These are phyloP conservation scores for Heteromyza rotundicornis DNA, from an alignment of 2,888 invertebrate species.

Conservation along the genomic window DNA sequence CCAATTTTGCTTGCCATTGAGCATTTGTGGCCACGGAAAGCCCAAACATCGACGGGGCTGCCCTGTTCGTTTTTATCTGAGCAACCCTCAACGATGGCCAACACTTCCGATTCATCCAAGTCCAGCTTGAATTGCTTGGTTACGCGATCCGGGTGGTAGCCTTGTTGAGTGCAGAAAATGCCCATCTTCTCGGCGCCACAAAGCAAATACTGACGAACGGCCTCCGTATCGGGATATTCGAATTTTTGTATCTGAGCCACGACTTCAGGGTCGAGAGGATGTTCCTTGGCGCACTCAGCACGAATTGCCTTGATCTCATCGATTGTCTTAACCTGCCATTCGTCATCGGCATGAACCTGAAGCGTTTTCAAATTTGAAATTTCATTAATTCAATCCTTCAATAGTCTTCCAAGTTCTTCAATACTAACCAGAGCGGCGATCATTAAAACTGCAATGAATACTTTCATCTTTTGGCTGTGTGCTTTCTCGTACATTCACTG, in stretches of 20 bases:
- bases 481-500: too few species aligned
- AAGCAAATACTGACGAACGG: slow-evolving; percentile 50
- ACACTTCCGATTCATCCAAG: slow-evolving; percentile 49
- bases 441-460: too few species aligned
- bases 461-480: too few species aligned
- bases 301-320: slow-evolving; percentile 51
- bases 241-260: slow-evolving; percentile 44
- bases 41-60: slow-evolving; percentile 52
- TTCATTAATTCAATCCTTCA: not conserved
- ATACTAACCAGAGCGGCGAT: too few species aligned
- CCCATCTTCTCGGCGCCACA: slow-evolving; percentile 50
- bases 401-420: too few species aligned
- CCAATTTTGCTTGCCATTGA: slow-evolving; percentile 55
- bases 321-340: slow-evolving; percentile 48
- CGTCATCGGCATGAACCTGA: slow-evolving; percentile 44
- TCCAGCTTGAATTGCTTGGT: slow-evolving; percentile 57
- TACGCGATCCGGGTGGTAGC: slow-evolving; percentile 55
- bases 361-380: not conserved
- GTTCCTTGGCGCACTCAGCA: slow-evolving; percentile 43
- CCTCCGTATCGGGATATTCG: slow-evolving; percentile 47
- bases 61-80: slow-evolving; percentile 51
- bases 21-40: slow-evolving; percentile 57
- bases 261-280: slow-evolving; percentile 40
- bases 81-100: slow-evolving; percentile 50
- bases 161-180: slow-evolving; percentile 48